phyloP scores from a whole-genome alignment of 2,888 invertebrate genomes.

The Rhyacophila evoluta region DNA sequence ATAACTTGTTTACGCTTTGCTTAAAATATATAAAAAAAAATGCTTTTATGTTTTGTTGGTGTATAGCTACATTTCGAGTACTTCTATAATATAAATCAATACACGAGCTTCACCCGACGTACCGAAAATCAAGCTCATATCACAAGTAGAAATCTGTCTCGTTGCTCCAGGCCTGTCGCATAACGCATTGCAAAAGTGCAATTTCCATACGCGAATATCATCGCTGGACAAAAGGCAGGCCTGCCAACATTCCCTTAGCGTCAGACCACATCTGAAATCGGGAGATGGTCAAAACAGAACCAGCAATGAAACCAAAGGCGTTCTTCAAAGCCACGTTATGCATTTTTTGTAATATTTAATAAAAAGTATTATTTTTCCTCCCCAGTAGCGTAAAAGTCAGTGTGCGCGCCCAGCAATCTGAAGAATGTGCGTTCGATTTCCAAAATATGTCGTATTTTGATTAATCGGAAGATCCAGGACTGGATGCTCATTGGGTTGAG shows the following conservation, averaged over 20 bases:
- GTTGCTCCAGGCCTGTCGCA: neutral
- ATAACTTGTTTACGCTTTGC: too few species aligned
- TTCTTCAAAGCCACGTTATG: neutral
- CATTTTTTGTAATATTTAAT: too few species aligned
- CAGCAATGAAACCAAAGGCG: neutral
- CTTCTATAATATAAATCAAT: neutral
- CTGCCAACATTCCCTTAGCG: slow-evolving; percentile 36
- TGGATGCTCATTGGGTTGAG: too few species aligned
- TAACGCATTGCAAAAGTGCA: slow-evolving; percentile 28
- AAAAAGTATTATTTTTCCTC: too few species aligned
- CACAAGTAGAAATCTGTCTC: slow-evolving; percentile 1
- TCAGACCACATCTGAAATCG: slow-evolving; percentile 20
- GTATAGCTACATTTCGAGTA: too few species aligned
- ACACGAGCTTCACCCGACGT: neutral
- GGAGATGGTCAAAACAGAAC: slow-evolving; percentile 2
- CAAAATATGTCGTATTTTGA: too few species aligned
- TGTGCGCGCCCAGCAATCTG: too few species aligned
- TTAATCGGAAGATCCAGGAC: too few species aligned
- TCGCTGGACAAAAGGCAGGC: slow-evolving; percentile 34
- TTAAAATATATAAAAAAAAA: too few species aligned
- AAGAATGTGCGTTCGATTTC: too few species aligned
- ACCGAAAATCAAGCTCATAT: slow-evolving; percentile 19
- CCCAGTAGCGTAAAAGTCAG: too few species aligned
- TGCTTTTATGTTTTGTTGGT: too few species aligned
- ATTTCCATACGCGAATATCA: slow-evolving; percentile 39